phyloP scores from a whole-genome alignment of 2,888 invertebrate species.

The Galerucella nymphaeae region DNA sequence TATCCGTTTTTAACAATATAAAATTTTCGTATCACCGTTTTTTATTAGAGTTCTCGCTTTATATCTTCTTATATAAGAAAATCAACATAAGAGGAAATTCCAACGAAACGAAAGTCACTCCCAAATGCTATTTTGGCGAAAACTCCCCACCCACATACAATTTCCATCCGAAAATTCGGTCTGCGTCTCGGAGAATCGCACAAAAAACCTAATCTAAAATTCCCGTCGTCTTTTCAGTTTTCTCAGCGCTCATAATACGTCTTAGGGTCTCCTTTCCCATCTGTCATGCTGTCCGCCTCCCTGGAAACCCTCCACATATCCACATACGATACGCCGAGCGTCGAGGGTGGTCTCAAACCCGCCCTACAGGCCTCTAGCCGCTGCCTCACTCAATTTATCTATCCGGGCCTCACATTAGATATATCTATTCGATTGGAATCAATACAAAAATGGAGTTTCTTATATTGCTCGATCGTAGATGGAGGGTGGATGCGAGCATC shows the following conservation, averaged over 20 bases:
- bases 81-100: slow-evolving; percentile 26
- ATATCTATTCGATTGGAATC: slow-evolving; percentile 61
- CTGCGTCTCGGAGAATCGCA: slow-evolving; percentile 32
- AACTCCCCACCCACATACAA: slow-evolving; percentile 32
- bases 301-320: slow-evolving; percentile 61
- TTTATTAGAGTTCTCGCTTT: slow-evolving; percentile 14
- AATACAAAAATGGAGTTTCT: slow-evolving; percentile 59
- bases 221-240: slow-evolving; percentile 42
- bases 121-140: slow-evolving; percentile 27
- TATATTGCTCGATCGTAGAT: slow-evolving; percentile 34
- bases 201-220: slow-evolving; percentile 42
- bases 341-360: slow-evolving; percentile 57
- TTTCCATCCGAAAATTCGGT: slow-evolving; percentile 35
- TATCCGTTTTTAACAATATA: slow-evolving; percentile 20
- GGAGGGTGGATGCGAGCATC: slow-evolving; percentile 16
- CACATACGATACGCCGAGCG: slow-evolving; percentile 63
- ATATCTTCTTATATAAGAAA: slow-evolving; percentile 23
- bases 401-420: slow-evolving; percentile 57
- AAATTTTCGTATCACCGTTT: slow-evolving; percentile 27
- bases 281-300: slow-evolving; percentile 60
- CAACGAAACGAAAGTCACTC: slow-evolving; percentile 31
- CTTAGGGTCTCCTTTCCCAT: slow-evolving; percentile 45
- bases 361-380: slow-evolving; percentile 50
- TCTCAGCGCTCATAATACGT: slow-evolving; percentile 39
- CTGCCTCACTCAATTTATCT: slow-evolving; percentile 49